Evolutionary conservation across 1,140 invertebrate species (phyloP).

Genomic region (Chironomus striatipennis): DNA sequence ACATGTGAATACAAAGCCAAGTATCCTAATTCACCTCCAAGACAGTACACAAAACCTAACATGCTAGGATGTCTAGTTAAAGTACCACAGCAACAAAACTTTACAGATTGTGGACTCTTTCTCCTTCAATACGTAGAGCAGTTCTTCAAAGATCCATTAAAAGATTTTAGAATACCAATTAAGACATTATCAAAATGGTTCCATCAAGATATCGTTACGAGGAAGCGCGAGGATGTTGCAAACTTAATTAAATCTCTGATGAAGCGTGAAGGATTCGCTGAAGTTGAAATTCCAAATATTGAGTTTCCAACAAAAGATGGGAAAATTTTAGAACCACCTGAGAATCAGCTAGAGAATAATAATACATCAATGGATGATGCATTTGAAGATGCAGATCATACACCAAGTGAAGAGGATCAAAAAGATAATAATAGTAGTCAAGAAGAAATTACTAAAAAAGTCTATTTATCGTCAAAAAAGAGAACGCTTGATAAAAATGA

Average conservation of each 20-base stretch:
- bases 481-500: background rate
- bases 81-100: conserved; percentile 95
- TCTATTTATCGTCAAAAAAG: background rate
- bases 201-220: conserved; percentile 63
- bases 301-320: conserved; percentile 56
- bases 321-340: conserved; percentile 37
- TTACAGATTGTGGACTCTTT: conserved; percentile 93
- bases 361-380: background rate
- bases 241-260: conserved; percentile 54
- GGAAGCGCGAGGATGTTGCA: conserved; percentile 72
- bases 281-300: conserved; percentile 57
- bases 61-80: conserved; percentile 77
- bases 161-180: conserved; percentile 65
- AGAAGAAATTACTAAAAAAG: background rate
- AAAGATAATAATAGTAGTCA: background rate
- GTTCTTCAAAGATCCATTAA: conserved; percentile 79
- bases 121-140: conserved; percentile 92
- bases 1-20: conserved; percentile 81
- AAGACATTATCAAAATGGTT: conserved; percentile 70
- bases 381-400: background rate
- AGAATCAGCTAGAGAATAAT: conserved; percentile 23
- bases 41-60: conserved; percentile 64
- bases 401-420: background rate
- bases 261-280: background rate
- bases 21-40: conserved; percentile 41